A percentile compares a stretch with the other conserved stretches of the same genome.
phyloP scores from a whole-genome alignment of 2,113 vertebrate genomes.

The Sceloporus undulatus region DNA sequence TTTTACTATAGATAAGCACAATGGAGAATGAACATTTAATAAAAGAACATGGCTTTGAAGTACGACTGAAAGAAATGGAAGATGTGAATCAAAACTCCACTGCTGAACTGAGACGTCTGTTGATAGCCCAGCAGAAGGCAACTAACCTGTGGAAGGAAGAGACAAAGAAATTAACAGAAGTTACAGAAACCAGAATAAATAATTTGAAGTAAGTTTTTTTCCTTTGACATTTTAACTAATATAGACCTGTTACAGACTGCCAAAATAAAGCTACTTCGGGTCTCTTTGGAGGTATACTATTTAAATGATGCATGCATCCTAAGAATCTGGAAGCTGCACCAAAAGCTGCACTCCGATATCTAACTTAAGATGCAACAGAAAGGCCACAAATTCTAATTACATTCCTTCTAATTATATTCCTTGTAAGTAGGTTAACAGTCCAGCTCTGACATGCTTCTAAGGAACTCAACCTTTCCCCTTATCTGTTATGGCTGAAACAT shows the following conservation, averaged over 20 bases:
- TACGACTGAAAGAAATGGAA: slow-evolving; percentile 87
- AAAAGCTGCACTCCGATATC: too few species aligned
- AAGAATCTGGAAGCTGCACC: too few species aligned
- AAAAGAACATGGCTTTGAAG: slow-evolving; percentile 86
- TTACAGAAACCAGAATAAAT: slow-evolving; percentile 82
- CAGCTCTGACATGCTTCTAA: background rate
- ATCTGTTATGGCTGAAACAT: background rate
- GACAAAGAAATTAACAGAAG: slow-evolving; percentile 81
- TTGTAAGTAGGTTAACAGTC: background rate
- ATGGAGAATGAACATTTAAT: slow-evolving; percentile 89
- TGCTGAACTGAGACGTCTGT: slow-evolving; percentile 83
- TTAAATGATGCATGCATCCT: too few species aligned
- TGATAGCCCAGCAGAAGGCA: slow-evolving; percentile 89
- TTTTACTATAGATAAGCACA: slow-evolving; percentile 82
- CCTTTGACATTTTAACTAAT: slow-evolving; percentile 20
- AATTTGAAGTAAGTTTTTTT: slow-evolving; percentile 84
- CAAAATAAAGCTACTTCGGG: too few species aligned
- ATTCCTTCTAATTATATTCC: too few species aligned
- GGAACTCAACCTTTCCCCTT: too few species aligned
- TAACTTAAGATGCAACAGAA: background rate
- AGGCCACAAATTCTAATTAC: background rate
- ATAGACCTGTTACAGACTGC: too few species aligned
- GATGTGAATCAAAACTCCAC: slow-evolving; percentile 83
- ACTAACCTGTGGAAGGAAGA: slow-evolving; percentile 91
- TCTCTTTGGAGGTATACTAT: too few species aligned